Base-by-base conservation (phyloP, 2,888 invertebrate genomes). In the Drosophila fulvimacula region DNA sequence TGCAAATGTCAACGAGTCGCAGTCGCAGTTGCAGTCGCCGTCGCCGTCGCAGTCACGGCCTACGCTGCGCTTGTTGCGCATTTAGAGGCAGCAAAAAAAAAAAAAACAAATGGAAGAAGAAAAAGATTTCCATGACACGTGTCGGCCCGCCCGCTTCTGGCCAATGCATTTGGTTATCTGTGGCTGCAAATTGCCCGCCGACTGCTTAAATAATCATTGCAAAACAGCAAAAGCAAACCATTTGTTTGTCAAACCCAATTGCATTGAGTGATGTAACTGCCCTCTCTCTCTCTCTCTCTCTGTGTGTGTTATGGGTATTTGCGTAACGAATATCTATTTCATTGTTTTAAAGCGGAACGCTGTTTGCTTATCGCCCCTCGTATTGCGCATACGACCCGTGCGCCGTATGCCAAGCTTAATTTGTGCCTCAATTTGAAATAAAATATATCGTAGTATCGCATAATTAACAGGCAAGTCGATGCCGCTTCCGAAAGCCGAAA, bases 1-100 rank as follows among this genome's bases (percentile, higher is more conserved):
- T 85, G 82, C 82, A 85, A 82, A 85, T 85, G 82, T 75, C 85
- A 82, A 79, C 73, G 72, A 62, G 48, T 32, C 46, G 49, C 51
- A 15, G 34, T 46, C 21, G 30, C 41, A 6, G 42, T 42, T 21
- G 41, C 56, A 52, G 72, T 42, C 49, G 51, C 21, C 3, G 32
- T 42, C 32, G 32, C 44, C 49, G 72, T 42, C 42, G 10, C 19
- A 19, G 30, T 55, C 34, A 57, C 44, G 15, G 49, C 69, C 76
- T 46, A 70, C 68, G 60, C 72, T 39, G 56, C 63, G 78, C 71
- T 76, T 79, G 79, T 71, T 76, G 84, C 81, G 76, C 85, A 74
- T 72, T 78, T 69, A 34, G 44, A 68, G 55, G 65, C 60, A 11
- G 5, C 19, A 41, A 59, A 62, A 44, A 11, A n/a, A 46, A n/a